Percentiles rank a stretch among this genome's conserved stretches.
phyloP scores from a whole-genome alignment of 2,888 invertebrate species.

The Tineola bisselliella region DNA sequence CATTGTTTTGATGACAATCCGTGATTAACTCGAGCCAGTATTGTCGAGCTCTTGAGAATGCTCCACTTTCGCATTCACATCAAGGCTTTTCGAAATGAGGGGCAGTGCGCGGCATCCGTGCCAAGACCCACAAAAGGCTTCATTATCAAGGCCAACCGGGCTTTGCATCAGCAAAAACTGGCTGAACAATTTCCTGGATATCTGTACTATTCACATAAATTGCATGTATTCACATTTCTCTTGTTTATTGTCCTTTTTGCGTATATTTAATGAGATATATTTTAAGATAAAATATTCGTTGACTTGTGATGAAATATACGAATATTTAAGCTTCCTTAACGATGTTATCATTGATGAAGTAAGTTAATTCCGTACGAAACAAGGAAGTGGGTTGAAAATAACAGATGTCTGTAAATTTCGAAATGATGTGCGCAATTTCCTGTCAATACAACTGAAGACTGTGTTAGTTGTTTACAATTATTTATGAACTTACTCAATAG shows the following conservation, averaged over 20 bases:
- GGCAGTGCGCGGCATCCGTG: slow-evolving; percentile 11
- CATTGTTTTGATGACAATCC: neutral
- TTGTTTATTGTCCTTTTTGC: no score
- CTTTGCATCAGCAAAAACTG: slow-evolving; percentile 3
- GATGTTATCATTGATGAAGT: neutral
- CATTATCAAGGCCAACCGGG: slow-evolving; percentile 14
- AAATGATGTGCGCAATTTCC: neutral
- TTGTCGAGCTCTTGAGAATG: slow-evolving; percentile 13
- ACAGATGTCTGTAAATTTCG: neutral
- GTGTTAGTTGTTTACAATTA: no score
- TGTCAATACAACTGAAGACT: neutral
- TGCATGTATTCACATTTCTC: no score
- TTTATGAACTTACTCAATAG: no score
- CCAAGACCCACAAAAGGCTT: slow-evolving; percentile 14
- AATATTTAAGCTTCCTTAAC: neutral
- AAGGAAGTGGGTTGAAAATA: neutral
- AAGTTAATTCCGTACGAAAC: neutral
- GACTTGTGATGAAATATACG: neutral
- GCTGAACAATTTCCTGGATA: slow-evolving; percentile 3
- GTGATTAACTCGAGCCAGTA: slow-evolving; percentile 5
- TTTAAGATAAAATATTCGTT: no score
- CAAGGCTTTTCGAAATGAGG: slow-evolving; percentile 7
- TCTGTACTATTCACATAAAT: neutral
- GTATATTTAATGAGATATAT: no score
- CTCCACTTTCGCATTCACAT: slow-evolving; percentile 14